Evolutionary conservation across 2,888 invertebrate species (phyloP).

Genomic region (Cosmia pyralina): DNA sequence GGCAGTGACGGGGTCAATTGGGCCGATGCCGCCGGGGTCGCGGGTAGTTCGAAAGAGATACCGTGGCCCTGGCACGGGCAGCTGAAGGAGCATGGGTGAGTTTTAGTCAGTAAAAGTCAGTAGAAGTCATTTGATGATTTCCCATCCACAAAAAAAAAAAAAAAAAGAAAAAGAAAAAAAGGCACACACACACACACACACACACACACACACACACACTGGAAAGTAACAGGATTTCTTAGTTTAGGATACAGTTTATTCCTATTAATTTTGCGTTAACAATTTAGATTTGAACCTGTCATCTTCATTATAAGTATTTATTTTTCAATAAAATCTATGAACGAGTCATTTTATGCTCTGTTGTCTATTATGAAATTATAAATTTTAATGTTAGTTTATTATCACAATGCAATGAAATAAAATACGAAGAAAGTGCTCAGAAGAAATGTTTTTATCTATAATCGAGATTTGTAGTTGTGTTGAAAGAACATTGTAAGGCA

Average conservation of each 20-base stretch:
- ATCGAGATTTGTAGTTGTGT: conserved; percentile 38
- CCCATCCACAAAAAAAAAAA: too few species aligned
- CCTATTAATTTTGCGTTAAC: not conserved
- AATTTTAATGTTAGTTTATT: conserved; percentile 21
- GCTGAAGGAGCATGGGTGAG: too few species aligned
- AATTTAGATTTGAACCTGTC: not conserved
- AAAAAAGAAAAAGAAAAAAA: too few species aligned
- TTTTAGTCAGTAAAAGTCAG: too few species aligned
- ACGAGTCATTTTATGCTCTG: conserved; percentile 2
- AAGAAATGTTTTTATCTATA: conserved; percentile 38
- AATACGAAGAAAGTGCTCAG: conserved; percentile 31
- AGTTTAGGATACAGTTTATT: not conserved
- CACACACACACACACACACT: too few species aligned
- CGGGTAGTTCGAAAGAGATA: too few species aligned
- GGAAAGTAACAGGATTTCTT: not conserved
- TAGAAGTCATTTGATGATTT: too few species aligned
- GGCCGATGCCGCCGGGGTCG: too few species aligned
- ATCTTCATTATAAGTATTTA: conserved; percentile 16
- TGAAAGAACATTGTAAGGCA: conserved; percentile 45
- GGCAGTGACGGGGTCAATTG: too few species aligned
- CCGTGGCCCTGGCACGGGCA: too few species aligned
- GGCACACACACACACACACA: too few species aligned
- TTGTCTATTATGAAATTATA: conserved; percentile 1
- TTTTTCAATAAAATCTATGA: conserved; percentile 4
- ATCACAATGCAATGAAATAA: conserved; percentile 22